phyloP scores from a whole-genome alignment of 1,140 invertebrate genomes.

The Oryzaephilus surinamensis region DNA sequence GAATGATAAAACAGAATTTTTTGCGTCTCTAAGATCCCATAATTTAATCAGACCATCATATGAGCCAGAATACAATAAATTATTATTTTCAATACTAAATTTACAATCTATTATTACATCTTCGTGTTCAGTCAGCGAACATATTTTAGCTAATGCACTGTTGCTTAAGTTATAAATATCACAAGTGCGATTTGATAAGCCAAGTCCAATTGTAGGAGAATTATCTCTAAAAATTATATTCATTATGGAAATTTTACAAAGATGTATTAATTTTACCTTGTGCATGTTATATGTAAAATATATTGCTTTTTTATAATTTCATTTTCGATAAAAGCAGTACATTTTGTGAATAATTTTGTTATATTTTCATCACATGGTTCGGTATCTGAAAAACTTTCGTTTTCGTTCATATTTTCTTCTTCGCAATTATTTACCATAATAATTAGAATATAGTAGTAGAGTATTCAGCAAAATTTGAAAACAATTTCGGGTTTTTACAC shows the following conservation, averaged over 20 bases:
- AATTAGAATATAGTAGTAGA: too few species aligned
- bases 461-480: too few species aligned
- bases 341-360: slow-evolving; percentile 7
- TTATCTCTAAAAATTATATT: slow-evolving; percentile 17
- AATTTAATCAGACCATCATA: slow-evolving; percentile 49
- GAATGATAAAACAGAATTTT: slow-evolving; percentile 42
- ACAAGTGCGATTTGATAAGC: slow-evolving; percentile 17
- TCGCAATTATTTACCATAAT: too few species aligned
- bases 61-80: slow-evolving; percentile 49
- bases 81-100: slow-evolving; percentile 47
- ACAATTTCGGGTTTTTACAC: too few species aligned
- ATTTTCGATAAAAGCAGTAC: slow-evolving; percentile 6
- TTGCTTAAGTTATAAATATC: slow-evolving; percentile 22
- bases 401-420: too few species aligned
- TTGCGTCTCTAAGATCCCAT: slow-evolving; percentile 52
- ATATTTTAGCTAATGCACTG: slow-evolving; percentile 27
- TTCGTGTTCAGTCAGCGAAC: slow-evolving; percentile 36
- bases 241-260: background rate
- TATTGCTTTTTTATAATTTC: slow-evolving; percentile 24
- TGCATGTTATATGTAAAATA: slow-evolving; percentile 25
- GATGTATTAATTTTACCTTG: background rate
- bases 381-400: too few species aligned
- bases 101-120: slow-evolving; percentile 45
- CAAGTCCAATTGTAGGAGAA: slow-evolving; percentile 19
- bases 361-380: too few species aligned